Conservation (phyloP, 2,888 invertebrate species). For the Pilophorus perplexus region DNA sequence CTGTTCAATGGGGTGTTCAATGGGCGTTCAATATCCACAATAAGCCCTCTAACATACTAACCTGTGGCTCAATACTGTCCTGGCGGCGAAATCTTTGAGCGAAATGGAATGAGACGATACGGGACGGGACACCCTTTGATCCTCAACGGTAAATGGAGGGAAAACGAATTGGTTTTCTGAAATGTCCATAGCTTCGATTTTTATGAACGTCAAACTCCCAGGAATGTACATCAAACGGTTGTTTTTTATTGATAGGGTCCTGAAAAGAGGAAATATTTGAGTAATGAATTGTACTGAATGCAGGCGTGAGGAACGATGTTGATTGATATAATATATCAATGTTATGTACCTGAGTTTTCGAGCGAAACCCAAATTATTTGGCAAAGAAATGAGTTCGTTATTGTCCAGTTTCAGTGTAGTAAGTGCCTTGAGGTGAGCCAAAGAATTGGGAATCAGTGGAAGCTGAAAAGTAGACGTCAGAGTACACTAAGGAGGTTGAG, state of each 20-base stretch:
- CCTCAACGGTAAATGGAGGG: not conserved
- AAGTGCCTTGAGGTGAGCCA: not conserved
- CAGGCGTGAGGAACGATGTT: too few relatives aligned
- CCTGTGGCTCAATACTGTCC: not conserved
- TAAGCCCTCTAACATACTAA: too few relatives aligned
- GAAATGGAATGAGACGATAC: too few relatives aligned
- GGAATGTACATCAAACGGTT: not conserved
- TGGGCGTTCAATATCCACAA: too few relatives aligned
- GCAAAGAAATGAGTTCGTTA: not conserved
- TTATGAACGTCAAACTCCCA: not conserved
- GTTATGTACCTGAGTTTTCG: not conserved
- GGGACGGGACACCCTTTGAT: not conserved
- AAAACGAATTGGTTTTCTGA: not conserved
- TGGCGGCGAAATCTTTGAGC: not conserved
- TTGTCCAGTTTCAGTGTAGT: not conserved
- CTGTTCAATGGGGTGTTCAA: too few relatives aligned
- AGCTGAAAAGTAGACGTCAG: slow-evolving; percentile 1
- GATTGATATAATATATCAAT: not conserved
- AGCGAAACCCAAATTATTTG: slow-evolving; percentile 2
- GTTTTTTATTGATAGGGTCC: not conserved
- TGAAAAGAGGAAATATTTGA: too few relatives aligned
- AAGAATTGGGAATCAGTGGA: not conserved
- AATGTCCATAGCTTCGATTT: not conserved
- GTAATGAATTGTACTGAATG: too few relatives aligned
- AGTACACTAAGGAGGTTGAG: too few relatives aligned